These are phyloP conservation scores for Lophius americanus DNA, from an alignment of 2,797 vertebrate genomes.

Conservation along the genomic window DNA sequence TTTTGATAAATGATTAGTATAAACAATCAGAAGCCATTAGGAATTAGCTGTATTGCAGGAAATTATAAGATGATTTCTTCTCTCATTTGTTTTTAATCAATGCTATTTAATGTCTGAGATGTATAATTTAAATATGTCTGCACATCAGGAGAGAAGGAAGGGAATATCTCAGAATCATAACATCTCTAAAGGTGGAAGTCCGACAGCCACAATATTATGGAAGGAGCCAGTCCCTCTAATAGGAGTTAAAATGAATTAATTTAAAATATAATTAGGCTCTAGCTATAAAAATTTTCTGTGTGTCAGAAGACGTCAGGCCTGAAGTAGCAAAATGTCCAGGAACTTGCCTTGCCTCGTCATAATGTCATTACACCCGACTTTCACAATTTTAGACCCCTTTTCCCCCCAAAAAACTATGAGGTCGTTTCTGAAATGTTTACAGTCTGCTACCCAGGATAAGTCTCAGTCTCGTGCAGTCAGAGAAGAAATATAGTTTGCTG, in stretches of 20 bases:
- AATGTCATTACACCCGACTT: slow-evolving; percentile 5
- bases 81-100: no score
- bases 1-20: background rate
- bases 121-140: background rate
- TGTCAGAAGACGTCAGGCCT: background rate
- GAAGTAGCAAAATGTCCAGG: background rate
- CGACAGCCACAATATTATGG: no score
- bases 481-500: slow-evolving; percentile 8
- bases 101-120: no score
- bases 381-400: background rate
- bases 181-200: no score
- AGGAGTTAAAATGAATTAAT: no score
- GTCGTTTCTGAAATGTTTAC: background rate
- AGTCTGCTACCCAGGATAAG: background rate
- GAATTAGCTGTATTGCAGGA: background rate
- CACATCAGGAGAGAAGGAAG: background rate
- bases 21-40: background rate
- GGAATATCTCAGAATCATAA: no score
- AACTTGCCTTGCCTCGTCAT: background rate
- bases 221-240: no score
- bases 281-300: background rate
- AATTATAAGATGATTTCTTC: background rate
- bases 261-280: no score
- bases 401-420: background rate
- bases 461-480: slow-evolving; percentile 1